These are phyloP conservation scores for Lissocephala sabroskyi DNA, from an alignment of 2,888 invertebrate species.

Conservation along the genomic window DNA sequence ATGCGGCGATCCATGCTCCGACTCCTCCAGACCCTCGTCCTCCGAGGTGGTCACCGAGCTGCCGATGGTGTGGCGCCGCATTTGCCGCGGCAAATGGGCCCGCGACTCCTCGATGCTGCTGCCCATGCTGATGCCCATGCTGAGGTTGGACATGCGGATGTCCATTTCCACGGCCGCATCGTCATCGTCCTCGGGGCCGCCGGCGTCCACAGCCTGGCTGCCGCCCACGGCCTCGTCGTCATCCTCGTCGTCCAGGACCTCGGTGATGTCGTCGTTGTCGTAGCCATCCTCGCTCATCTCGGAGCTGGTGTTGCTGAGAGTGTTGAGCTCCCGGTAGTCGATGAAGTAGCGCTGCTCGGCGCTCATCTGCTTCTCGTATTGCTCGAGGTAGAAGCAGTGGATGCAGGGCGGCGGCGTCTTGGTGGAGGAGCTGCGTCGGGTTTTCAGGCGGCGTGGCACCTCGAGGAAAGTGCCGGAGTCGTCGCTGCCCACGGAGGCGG, in stretches of 20 bases:
- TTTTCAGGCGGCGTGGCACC: slow-evolving; percentile 79
- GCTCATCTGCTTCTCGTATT: slow-evolving; percentile 77
- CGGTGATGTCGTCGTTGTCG: slow-evolving; percentile 11
- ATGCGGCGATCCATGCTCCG: slow-evolving; percentile 72
- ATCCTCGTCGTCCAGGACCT: neutral
- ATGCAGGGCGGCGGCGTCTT: slow-evolving; percentile 81
- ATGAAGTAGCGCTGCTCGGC: slow-evolving; percentile 70
- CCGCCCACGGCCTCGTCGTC: slow-evolving; percentile 25
- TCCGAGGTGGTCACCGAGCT: slow-evolving; percentile 71
- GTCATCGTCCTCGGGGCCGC: slow-evolving; percentile 33
- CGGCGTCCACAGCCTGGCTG: slow-evolving; percentile 10
- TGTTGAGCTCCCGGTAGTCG: slow-evolving; percentile 66
- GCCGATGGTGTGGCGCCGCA: slow-evolving; percentile 66
- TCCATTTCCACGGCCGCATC: slow-evolving; percentile 59
- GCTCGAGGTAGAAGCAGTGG: slow-evolving; percentile 84
- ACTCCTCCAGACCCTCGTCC: slow-evolving; percentile 73
- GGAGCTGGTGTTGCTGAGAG: slow-evolving; percentile 74
- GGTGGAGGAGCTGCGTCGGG: slow-evolving; percentile 78
- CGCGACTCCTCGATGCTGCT: slow-evolving; percentile 64
- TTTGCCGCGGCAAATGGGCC: slow-evolving; percentile 57
- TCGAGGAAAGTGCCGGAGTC: slow-evolving; percentile 76
- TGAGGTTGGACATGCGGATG: slow-evolving; percentile 54
- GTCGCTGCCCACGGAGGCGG: slow-evolving; percentile 78
- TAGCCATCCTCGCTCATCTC: slow-evolving; percentile 72
- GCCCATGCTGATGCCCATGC: slow-evolving; percentile 35